Evolutionary conservation across 2,888 invertebrate genomes (phyloP), one percentile per base, ranked within the genome.

Genomic region (Doris montereyensis): DNA sequence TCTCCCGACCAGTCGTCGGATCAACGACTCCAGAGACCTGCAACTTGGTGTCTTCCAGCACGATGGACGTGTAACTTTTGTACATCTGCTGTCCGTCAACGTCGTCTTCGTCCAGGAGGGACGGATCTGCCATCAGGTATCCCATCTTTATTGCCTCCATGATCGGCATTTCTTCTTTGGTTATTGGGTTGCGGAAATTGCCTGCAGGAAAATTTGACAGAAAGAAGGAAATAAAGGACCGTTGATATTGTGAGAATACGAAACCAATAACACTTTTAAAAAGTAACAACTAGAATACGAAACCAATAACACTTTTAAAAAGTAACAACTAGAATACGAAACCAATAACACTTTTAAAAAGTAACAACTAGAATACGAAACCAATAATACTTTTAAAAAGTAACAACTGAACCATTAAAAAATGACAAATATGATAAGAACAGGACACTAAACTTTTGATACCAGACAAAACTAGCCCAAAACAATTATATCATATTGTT

Each of bases 71-170:
- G 80, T 81, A 87, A 81, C 83, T 84, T 1, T 68, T 65, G 52
- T 70, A 62, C 52, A 76, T 34, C 32, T 85, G 86, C 68, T 84
- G 83, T 73, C 86, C 86, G 62, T 84, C 82, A 0, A 80, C 75
- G 8, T 83, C 83, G 58, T 84, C 84, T 26, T 35, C 32, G 21
- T 85, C 84, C 13, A 80, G 76, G 34, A 86, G 68, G 0, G 85
- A 77, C 0, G 87, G 81, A 76, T 88, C 87, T 26, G 86, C 86
- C 21, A 87, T 85, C 83, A 97, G 93, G 32, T 90, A 90, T n/a
- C 96, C 96, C 79, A 93, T 93, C 78, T 94, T 92, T 1, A 96
- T 91, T 5, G 96, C 96, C 89, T 96, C 94, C 87, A 94, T 93
- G 1, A 96, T 92, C 0, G 95, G 95, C 8, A 89, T 83, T 74